These are phyloP conservation scores for Drosophila repletoides DNA, from an alignment of 1,140 invertebrate species.

Conservation along the genomic window DNA sequence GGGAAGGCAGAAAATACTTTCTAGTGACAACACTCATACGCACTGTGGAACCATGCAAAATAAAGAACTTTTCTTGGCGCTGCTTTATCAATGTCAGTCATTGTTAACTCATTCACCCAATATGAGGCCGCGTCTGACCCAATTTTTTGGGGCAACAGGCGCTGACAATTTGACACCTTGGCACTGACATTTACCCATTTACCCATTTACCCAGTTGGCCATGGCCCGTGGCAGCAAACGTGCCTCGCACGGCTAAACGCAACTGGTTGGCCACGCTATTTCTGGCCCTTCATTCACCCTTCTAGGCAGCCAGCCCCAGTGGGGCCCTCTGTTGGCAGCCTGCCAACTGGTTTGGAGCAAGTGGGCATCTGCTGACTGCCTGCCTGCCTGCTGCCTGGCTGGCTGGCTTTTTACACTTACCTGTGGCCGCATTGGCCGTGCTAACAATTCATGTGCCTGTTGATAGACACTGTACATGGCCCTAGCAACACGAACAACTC, in stretches of 20 bases:
- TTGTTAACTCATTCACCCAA: not conserved
- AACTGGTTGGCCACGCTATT: conserved; percentile 63
- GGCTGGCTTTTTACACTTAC: conserved; percentile 22
- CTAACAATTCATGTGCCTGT: conserved; percentile 46
- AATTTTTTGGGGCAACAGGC: conserved; percentile 50
- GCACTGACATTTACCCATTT: conserved; percentile 67
- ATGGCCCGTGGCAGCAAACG: conserved; percentile 42
- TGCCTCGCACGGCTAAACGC: conserved; percentile 50
- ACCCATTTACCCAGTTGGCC: not conserved
- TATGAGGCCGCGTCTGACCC: not conserved
- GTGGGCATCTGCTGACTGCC: conserved; percentile 11
- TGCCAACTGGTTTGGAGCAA: conserved; percentile 27
- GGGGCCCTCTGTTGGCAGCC: conserved; percentile 14
- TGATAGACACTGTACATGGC: conserved; percentile 40
- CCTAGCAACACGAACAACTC: not conserved
- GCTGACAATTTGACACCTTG: conserved; percentile 72
- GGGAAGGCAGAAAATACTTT: too few species aligned
- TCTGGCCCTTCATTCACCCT: conserved; percentile 19
- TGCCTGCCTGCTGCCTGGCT: not conserved
- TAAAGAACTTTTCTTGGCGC: conserved; percentile 9
- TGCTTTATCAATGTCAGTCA: conserved; percentile 8
- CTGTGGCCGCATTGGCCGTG: conserved; percentile 19
- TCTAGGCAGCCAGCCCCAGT: not conserved
- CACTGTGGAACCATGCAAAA: too few species aligned
- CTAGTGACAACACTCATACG: too few species aligned